Base-by-base conservation (phyloP, 2,888 invertebrate species). In the Dioctria rufipes region DNA sequence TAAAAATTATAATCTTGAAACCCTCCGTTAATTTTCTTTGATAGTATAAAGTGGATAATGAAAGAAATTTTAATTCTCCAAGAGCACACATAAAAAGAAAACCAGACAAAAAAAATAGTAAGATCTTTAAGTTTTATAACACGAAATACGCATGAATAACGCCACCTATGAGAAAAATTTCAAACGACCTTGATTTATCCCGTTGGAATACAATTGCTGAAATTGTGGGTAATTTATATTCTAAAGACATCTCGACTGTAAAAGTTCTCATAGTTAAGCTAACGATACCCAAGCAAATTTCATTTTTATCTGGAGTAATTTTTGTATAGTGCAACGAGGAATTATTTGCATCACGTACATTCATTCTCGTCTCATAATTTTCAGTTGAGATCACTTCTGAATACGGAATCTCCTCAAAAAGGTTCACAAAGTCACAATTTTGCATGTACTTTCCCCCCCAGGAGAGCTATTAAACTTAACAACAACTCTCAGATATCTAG, bases 321-420 rank as follows among this genome's bases (percentile, higher is more conserved):
- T 77, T 61, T 77, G 77, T 77, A 77, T 63, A 77, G 77, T 77
- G 61, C 63, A 63, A 11, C 49, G 43, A 43, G 58, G 77, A 77
- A 63, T 83, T 83, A 83, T 83, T 83, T 83, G 83, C 82, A 82
- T 81, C 83, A 83, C 83, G 83, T 83, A 83, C 83, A 82, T 81
- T 82, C 82, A 83, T 83, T 83, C 83, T 83, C 82, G 83, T 82
- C 83, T 83, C 83, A 83, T 83, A 83, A 83, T 83, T 83, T 83
- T 83, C 63, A 63, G 77, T 58, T 63, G 77, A 77, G 63, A 77
- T 77, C 77, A 77, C 77, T 63, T 77, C 63, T 61, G 77, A 77
- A 77, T 77, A 77, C 77, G 63, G 77, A 77, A 77, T 77, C 51
- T 51, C 46, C 6, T 49, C 2, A 9, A n/a, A 58, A 77, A 63